Evolutionary conservation across 2,113 vertebrate species (phyloP).

Genomic region (Felis chaus): DNA sequence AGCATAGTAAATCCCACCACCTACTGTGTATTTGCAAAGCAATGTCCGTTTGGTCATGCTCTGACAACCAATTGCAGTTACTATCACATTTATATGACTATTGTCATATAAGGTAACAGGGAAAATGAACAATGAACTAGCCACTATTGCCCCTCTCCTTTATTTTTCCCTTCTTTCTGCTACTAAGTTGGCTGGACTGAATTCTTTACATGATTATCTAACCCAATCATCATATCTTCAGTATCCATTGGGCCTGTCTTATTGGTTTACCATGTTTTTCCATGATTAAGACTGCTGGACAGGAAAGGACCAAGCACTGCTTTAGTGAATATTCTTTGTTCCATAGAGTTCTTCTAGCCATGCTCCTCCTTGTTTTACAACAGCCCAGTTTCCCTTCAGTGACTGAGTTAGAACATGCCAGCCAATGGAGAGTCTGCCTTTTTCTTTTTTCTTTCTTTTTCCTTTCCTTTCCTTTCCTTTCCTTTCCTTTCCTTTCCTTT

Average conservation of each 20-base stretch:
- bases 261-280: neutral
- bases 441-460: neutral
- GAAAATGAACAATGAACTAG: neutral
- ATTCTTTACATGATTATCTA: neutral
- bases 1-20: neutral
- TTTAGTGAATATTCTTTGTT: neutral
- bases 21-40: neutral
- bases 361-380: neutral
- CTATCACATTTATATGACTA: neutral
- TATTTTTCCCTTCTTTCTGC: neutral
- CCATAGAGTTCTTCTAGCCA: neutral
- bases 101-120: neutral
- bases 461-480: too few relatives aligned
- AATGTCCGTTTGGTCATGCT: neutral
- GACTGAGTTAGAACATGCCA: neutral
- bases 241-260: neutral
- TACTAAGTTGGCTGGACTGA: neutral
- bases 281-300: neutral
- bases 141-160: too few relatives aligned
- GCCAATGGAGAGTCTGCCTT: neutral
- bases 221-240: neutral
- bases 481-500: too few relatives aligned
- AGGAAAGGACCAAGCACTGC: neutral
- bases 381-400: neutral
- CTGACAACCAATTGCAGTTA: neutral